Conservation (phyloP, 2,888 invertebrate genomes). For the Agrochola litura region DNA sequence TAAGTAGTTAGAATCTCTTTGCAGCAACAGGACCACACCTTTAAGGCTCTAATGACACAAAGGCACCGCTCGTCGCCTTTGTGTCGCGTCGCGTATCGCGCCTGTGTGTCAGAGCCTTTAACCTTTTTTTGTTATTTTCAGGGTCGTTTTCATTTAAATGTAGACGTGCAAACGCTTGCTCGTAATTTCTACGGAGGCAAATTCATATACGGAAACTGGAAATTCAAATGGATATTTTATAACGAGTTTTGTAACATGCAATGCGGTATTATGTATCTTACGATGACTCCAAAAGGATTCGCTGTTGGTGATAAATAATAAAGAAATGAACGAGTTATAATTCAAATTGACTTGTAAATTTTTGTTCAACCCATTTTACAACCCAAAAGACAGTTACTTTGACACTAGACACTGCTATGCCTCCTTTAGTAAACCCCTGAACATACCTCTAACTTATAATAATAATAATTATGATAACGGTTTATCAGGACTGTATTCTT, state of each 20-base stretch:
- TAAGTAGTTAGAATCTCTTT: neutral
- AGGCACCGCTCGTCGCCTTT: too few species aligned
- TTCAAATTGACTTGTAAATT: neutral
- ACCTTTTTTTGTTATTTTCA: constrained; percentile 28
- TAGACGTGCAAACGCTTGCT: constrained; percentile 45
- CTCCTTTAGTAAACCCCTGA: neutral
- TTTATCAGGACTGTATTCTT: too few species aligned
- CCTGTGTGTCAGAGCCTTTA: too few species aligned
- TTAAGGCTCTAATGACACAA: too few species aligned
- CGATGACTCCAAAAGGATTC: constrained; percentile 33
- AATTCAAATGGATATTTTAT: constrained; percentile 45
- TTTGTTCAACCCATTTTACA: neutral
- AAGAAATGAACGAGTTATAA: neutral
- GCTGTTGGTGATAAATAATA: neutral
- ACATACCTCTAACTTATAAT: too few species aligned
- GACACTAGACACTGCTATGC: neutral
- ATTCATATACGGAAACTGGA: constrained; percentile 61
- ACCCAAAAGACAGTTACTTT: neutral
- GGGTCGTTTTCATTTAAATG: constrained; percentile 41
- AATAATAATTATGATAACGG: too few species aligned
- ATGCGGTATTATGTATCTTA: constrained; percentile 34
- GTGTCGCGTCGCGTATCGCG: too few species aligned
- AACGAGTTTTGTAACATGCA: constrained; percentile 59
- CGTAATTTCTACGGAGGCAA: constrained; percentile 58
- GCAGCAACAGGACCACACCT: neutral